Evolutionary conservation across 2,888 invertebrate genomes (phyloP), one percentile per base, ranked within the genome.

Genomic region (Strigamia transsilvanica): DNA sequence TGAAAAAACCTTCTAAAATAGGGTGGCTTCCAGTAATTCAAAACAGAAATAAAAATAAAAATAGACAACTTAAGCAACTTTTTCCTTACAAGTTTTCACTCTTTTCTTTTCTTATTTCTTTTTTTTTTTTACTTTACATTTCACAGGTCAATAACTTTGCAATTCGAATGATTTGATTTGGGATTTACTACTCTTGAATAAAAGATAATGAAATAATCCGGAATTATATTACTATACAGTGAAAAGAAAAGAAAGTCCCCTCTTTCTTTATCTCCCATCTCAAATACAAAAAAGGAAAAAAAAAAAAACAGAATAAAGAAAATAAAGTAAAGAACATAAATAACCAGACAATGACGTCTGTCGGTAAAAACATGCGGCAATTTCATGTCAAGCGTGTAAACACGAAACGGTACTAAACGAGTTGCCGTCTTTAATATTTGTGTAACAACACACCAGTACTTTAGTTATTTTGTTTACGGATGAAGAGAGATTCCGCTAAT

Each of bases 101-200:
- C 15, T 13, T 73, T 73, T 73, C 27, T 66, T 66, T 66, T 23
- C n/a, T 27, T 27, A 27, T 27, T 27, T 27, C 1, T 27, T 21
- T 61, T 12, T 61, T 61, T 61, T 23, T 61, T 61, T 9, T 9
- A 61, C 61, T 21, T 61, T 7, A 7, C 5, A 73, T 18, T 73
- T 12, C 13, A 73, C 18, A 32, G 73, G 73, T 32, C 73, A 73
- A 73, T 73, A 32, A 32, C 73, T 73, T 73, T 73, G 32, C 18
- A 73, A 73, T 32, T 5, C n/a, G 73, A 32, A 32, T 21, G 9
- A 61, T 32, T 32, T 32, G 15, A 73, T 18, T 73, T 73, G 27
- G 18, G 46, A 46, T 46, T 46, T 46, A 46, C 46, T 46, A 46
- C 46, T 46, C 15, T 15, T 46, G 46, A 46, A 46, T 46, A 46